Percentiles rank a stretch among this genome's conserved stretches.
These are phyloP conservation scores for Decapterus maruadsi DNA, from an alignment of 2,797 vertebrate species.

Conservation along the genomic window DNA sequence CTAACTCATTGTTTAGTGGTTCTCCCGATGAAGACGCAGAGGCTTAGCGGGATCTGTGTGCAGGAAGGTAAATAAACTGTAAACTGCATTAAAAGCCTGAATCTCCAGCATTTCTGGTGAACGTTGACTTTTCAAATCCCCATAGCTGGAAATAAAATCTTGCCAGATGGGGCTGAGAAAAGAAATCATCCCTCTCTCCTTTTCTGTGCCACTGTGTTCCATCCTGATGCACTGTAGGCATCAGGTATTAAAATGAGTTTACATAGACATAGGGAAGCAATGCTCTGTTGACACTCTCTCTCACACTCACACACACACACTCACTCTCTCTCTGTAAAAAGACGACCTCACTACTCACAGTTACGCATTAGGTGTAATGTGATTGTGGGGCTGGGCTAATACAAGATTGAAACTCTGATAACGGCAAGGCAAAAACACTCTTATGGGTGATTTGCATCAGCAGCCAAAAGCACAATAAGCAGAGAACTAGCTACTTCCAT, in stretches of 20 bases:
- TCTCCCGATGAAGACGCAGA: not conserved
- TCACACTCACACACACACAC: conserved; percentile 5
- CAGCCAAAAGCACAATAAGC: not conserved
- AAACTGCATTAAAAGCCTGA: conserved; percentile 9
- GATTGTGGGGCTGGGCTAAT: not conserved
- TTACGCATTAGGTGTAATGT: not conserved
- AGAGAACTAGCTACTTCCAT: not conserved
- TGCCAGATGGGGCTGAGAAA: conserved; percentile 51
- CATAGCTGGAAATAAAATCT: conserved; percentile 40
- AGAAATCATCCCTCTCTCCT: conserved; percentile 39
- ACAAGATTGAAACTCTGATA: not conserved
- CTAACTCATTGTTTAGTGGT: conserved; percentile 3
- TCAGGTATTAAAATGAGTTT: conserved; percentile 24
- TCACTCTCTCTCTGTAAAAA: conserved; percentile 9
- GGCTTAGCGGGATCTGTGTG: conserved; percentile 1
- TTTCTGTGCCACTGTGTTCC: conserved; percentile 40
- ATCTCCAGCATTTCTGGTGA: conserved; percentile 12
- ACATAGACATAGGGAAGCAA: conserved; percentile 9
- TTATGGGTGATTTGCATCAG: not conserved
- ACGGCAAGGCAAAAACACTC: not conserved
- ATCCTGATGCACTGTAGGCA: conserved; percentile 25
- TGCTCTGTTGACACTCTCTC: not conserved
- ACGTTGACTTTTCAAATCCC: conserved; percentile 37
- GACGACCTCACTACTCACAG: not conserved
- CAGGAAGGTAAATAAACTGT: not conserved